Percentiles rank a stretch among this genome's conserved stretches.
Conservation (phyloP, 2,113 vertebrate species). For the Myodes glareolus region DNA sequence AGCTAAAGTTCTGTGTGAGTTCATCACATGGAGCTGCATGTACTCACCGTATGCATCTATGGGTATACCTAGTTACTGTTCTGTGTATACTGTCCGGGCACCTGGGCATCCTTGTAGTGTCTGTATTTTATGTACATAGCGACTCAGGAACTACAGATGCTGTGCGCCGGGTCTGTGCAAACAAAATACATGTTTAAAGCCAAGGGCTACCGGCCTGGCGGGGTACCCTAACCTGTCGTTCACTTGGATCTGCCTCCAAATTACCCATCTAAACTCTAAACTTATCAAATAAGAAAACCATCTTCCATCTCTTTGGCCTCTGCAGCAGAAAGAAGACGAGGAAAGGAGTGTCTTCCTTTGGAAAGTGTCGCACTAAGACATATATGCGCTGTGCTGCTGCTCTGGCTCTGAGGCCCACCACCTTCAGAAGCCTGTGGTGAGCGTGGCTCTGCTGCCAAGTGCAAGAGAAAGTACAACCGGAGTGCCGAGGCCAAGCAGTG, state of each 20-base stretch:
- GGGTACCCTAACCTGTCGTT: neutral
- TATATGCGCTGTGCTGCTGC: fast-evolving
- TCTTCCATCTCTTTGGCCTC: neutral
- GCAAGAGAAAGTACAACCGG: neutral
- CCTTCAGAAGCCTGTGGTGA: neutral
- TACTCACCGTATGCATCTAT: neutral
- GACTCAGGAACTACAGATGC: neutral
- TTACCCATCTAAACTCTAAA: constrained; percentile 13
- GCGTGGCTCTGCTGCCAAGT: neutral
- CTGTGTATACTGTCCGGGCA: neutral
- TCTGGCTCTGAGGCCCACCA: neutral
- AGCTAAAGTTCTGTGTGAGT: neutral
- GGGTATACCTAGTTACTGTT: neutral
- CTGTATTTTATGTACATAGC: neutral
- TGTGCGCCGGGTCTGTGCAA: neutral
- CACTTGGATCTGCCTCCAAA: constrained; percentile 22
- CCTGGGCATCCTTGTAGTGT: neutral
- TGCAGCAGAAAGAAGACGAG: too few species aligned
- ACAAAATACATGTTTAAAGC: neutral
- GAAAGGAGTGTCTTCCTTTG: neutral
- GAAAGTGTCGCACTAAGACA: neutral
- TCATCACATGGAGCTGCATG: neutral
- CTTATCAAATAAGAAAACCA: neutral
- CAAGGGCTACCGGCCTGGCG: neutral
- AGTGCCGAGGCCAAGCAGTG: neutral